Percentiles rank a stretch among this genome's conserved stretches.
Evolutionary conservation across 37 sponge, comb jelly and placozoan genomes (phyloP).

Genomic region (Geodia barretti): DNA sequence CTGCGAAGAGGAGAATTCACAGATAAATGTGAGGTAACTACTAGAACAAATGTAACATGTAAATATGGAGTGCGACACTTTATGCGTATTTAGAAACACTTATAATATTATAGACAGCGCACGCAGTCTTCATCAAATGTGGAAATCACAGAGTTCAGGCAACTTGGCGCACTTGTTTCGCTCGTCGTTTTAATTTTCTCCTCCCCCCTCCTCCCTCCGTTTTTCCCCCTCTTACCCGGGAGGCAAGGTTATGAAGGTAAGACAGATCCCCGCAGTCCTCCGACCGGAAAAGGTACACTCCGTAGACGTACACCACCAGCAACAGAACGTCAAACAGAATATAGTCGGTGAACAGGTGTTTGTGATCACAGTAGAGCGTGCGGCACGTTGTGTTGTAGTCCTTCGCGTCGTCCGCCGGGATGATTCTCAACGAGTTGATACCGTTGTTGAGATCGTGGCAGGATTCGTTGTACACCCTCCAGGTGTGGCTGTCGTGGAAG

Average conservation of each 20-base stretch:
- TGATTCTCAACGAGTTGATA: background rate
- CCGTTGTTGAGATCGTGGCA: background rate
- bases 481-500: background rate
- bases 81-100: too few relatives aligned
- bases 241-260: too few relatives aligned
- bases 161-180: too few relatives aligned
- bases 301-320: conserved; percentile 52
- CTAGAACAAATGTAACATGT: too few relatives aligned
- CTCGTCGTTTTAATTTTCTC: too few relatives aligned
- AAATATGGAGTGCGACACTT: too few relatives aligned
- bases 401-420: background rate
- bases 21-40: background rate
- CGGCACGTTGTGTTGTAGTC: background rate
- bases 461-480: background rate
- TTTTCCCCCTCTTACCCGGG: too few relatives aligned
- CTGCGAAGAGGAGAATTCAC: background rate
- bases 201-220: too few relatives aligned
- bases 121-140: too few relatives aligned
- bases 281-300: conserved; percentile 51
- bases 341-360: conserved; percentile 29
- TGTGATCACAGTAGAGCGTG: conserved; percentile 16
- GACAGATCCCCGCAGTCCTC: conserved; percentile 64
- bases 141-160: too few relatives aligned
- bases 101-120: too few relatives aligned
- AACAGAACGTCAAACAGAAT: conserved; percentile 44